Base-by-base conservation (phyloP, 1,140 invertebrate genomes). In the Phthorimaea operculella region DNA sequence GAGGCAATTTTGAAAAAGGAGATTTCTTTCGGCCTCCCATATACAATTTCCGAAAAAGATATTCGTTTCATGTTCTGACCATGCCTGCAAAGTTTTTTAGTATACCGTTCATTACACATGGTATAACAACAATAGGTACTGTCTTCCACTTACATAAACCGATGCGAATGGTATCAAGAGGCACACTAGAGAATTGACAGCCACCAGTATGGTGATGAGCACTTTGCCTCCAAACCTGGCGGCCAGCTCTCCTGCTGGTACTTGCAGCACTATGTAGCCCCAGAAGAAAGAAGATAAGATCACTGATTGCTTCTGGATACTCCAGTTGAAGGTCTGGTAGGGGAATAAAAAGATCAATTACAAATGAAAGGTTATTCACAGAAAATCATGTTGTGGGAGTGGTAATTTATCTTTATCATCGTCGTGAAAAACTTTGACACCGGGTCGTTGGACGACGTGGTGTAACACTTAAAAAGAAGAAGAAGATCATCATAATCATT, bases 231-330 rank as follows among this genome's bases (percentile, higher is more conserved):
- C 88, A 57, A 88, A 90, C 42, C 70, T 79, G 52, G 89, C 87
- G 5, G 90, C 88, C 55, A 92, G 59, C 16, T 88, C 74, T 2
- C 89, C 90, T 0, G 87, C 89, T 10, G 88, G 88, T n/a, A 92
- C 82, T 66, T 92, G 91, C 1, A 89, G 85, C 0, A 80, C 57
- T 6, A 82, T 64, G 63, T 86, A 86, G 21, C 82, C 89, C 83
- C 87, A 88, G 76, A 88, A 90, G 72, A 90, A 90, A 2, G 87
- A 85, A 0, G 87, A 86, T 1, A 92, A 63, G 12, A 90, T 88
- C 17, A 88, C 71, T 14, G 86, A 88, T 76, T 90, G 89, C 0
- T 73, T 86, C 42, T 85, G 76, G 51, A 88, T 87, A 57, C 76
- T 81, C 90, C 90, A 92, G 33, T 87, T 73, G 68, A 90, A 90